Base-by-base conservation (phyloP, 2,113 vertebrate species). In the Toxostoma redivivum region DNA sequence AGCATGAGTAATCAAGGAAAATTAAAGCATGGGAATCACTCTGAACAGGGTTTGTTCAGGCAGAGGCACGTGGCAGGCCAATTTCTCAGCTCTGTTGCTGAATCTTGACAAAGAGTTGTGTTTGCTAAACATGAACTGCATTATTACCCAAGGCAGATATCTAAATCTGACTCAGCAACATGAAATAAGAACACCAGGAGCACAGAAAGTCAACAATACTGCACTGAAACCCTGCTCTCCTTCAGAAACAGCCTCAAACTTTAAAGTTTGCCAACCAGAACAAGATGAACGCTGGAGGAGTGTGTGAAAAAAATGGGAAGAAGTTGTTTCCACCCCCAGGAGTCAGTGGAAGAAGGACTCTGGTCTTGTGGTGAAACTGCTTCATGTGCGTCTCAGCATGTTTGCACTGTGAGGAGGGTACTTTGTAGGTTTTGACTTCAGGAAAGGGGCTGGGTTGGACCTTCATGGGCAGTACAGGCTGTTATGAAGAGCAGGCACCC, bases 61-160 rank as follows among this genome's bases (percentile, higher is more conserved):
- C 47, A 67, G n/a, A 51, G 42, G 27, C 33, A 62, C 0, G 0
- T 38, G 45, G 50, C 45, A 83, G 50, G 20, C 30, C 1, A 4
- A 17, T 57, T 7, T 9, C 17, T 77, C 35, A n/a, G 56, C 40
- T 87, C n/a, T 17, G 2, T 15, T 40, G 15, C 53, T 1, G 0
- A 79, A 23, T 30, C 14, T 18, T 64, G 53, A 81, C 64, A 33
- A 1, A 10, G 20, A 4, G 3, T n/a, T 44, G 13, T 2, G 0
- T 64, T 54, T 61, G 64, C 30, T 47, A 13, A 53, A 28, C 47
- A 78, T 19, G 30, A 83, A 24, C 64, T 78, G 44, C 4, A 2
- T 45, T 66, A 19, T 25, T 27, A 47, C 16, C 71, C 10, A 1
- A n/a, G 33, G 44, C 5, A 19, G 19, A 11, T n/a, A 12, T 2